Evolutionary conservation across 2,888 invertebrate genomes (phyloP), one percentile per base, ranked within the genome.

Genomic region (Nephrotoma flavescens): DNA sequence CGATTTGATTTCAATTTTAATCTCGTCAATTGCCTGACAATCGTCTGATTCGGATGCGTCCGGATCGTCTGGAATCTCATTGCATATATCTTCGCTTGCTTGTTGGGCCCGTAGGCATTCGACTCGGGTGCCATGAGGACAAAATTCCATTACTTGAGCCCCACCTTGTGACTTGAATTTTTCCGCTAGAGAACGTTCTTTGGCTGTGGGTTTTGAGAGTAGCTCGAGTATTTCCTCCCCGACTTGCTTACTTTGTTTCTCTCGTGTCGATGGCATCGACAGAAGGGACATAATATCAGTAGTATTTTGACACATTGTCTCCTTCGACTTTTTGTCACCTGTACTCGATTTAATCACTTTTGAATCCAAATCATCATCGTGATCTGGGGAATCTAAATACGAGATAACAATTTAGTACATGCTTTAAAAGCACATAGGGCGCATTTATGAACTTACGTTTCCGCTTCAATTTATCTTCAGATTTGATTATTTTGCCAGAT

Each of bases 81-180:
- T 89, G 87, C 86, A 90, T 90, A 91, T 90, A 87, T 91, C 91
- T 2, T 90, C 91, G 0, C 91, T 90, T 1, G 91, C 90, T 87
- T 92, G 91, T 86, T 92, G 92, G 88, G 90, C 93, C 87, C 95
- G 92, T 86, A 92, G 92, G 90, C 99, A 99, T 90, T 99, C 99
- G 12, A 95, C 95, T 88, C 96, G 95, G 0, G 99, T 99, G 9
- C 98, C 98, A 91, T 97, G 97, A 0, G 97, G 97, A 91, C 99
- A 99, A 92, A 98, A 99, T 91, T 99, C 98, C 95, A 96, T 97
- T 4, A 97, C 96, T 90, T 96, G 96, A 0, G 96, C 96, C 89
- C 96, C 98, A 89, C 98, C 98, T 93, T 98, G 98, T 15, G 98
- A 98, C 89, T 97, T 95, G 91, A 99, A 99, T 89, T 97, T 95